Conservation (phyloP, 2,888 invertebrate species). For the Strigamia transsilvanica region DNA sequence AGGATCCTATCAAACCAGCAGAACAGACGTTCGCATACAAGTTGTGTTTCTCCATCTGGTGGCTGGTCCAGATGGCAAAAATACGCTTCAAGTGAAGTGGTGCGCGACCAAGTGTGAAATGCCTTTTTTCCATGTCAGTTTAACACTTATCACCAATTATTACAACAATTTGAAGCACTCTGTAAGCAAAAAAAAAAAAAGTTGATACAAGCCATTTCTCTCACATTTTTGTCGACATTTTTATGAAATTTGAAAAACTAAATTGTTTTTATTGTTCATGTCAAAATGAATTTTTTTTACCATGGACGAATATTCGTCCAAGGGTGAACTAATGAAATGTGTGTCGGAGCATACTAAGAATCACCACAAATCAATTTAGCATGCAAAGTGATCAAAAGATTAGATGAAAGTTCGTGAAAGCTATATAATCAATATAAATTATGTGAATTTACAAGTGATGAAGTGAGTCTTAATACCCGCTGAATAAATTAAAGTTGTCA, state of each 20-base stretch:
- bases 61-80: conserved; percentile 39
- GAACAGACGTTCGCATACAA: background rate
- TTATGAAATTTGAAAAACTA: too few species aligned
- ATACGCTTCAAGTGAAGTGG: conserved; percentile 46
- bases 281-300: background rate
- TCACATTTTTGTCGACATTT: too few species aligned
- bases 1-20: conserved; percentile 22
- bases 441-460: conserved; percentile 28
- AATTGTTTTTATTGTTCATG: background rate
- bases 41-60: conserved; percentile 40
- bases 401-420: background rate
- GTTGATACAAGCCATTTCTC: background rate
- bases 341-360: background rate
- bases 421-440: background rate
- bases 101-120: conserved; percentile 45
- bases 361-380: background rate
- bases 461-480: conserved; percentile 24
- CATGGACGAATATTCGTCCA: background rate
- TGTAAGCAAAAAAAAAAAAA: conserved; percentile 1
- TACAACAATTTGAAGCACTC: conserved; percentile 20
- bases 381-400: conserved; percentile 18
- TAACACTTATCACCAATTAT: conserved; percentile 35
- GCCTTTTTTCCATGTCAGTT: conserved; percentile 28
- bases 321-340: background rate
- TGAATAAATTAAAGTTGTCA: conserved; percentile 30